Evolutionary conservation across 2,888 invertebrate species (phyloP).

Genomic region (Drosophila prostipennis): DNA sequence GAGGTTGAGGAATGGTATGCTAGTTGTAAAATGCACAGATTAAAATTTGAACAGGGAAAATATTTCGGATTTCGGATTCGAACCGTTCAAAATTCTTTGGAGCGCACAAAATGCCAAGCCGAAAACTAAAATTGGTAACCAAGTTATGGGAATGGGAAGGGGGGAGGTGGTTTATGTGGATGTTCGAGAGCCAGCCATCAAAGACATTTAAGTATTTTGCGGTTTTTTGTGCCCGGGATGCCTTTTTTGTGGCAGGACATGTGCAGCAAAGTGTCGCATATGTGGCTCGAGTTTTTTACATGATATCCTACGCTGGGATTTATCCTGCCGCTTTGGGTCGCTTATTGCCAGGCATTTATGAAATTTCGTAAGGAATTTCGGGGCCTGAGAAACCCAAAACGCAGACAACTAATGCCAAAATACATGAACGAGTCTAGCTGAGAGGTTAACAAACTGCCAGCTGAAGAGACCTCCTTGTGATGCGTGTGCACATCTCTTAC

Average conservation of each 20-base stretch:
- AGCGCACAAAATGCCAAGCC: constrained; percentile 61
- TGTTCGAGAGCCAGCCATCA: constrained; percentile 64
- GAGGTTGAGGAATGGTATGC: constrained; percentile 19
- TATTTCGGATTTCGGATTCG: constrained; percentile 71
- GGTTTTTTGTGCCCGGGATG: constrained; percentile 62
- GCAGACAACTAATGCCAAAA: constrained; percentile 22
- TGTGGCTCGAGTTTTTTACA: constrained; percentile 51
- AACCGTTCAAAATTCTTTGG: constrained; percentile 70
- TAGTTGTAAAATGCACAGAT: constrained; percentile 29
- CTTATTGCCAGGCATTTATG: constrained; percentile 70
- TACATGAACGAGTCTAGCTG: constrained; percentile 33
- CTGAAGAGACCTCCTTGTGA: constrained; percentile 22
- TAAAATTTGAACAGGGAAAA: constrained; percentile 51
- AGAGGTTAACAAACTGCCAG: constrained; percentile 63
- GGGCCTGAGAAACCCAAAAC: constrained; percentile 31
- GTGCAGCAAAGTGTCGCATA: constrained; percentile 57
- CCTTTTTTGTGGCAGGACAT: constrained; percentile 58
- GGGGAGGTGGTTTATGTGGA: background rate
- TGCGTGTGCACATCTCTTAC: constrained; percentile 31
- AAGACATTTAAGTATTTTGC: constrained; percentile 80
- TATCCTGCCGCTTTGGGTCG: constrained; percentile 49
- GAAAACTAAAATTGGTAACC: constrained; percentile 55
- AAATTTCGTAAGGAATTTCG: constrained; percentile 70
- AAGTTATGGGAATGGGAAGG: constrained; percentile 4
- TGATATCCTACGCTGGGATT: constrained; percentile 44